Evolutionary conservation across 1,140 invertebrate genomes (phyloP).

Genomic region (Drosophila oshimai): DNA sequence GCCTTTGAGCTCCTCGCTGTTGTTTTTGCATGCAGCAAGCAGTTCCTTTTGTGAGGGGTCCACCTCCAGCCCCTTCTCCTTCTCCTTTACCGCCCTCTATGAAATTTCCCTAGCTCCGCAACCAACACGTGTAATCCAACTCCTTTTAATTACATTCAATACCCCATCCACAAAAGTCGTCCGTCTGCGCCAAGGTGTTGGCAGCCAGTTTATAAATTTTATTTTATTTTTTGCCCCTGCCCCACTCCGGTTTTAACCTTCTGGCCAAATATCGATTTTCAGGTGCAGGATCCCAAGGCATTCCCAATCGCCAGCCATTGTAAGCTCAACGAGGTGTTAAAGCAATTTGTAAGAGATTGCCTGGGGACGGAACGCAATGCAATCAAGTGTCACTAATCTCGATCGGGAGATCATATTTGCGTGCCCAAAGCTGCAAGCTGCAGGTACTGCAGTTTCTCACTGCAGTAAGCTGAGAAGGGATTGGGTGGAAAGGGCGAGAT

Average conservation of each 20-base stretch:
- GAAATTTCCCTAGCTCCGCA: background rate
- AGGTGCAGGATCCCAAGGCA: slow-evolving; percentile 10
- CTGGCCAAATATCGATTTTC: slow-evolving; percentile 75
- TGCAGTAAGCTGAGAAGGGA: slow-evolving; percentile 11
- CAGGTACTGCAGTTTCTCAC: background rate
- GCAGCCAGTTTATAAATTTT: slow-evolving; percentile 31
- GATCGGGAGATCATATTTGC: slow-evolving; percentile 60
- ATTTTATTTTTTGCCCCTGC: background rate
- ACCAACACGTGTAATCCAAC: slow-evolving; percentile 71
- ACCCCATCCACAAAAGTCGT: slow-evolving; percentile 17
- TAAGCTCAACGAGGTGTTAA: slow-evolving; percentile 69
- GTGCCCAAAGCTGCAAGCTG: background rate
- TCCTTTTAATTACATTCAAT: slow-evolving; percentile 80
- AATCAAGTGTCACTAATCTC: slow-evolving; percentile 68
- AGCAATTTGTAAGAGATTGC: slow-evolving; percentile 59
- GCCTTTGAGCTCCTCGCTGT: slow-evolving; percentile 20
- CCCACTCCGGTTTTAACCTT: slow-evolving; percentile 33
- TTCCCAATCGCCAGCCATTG: slow-evolving; percentile 19
- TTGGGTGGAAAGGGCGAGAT: background rate
- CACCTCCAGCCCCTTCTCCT: background rate
- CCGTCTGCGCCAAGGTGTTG: slow-evolving; percentile 39
- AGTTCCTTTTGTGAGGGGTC: slow-evolving; percentile 38
- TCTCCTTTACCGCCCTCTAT: background rate
- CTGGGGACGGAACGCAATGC: slow-evolving; percentile 10
- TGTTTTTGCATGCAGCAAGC: slow-evolving; percentile 38